A percentile compares a stretch with the other conserved stretches of the same genome.
Conservation (phyloP, 2,888 invertebrate species). For the Calameuta filiformis region DNA sequence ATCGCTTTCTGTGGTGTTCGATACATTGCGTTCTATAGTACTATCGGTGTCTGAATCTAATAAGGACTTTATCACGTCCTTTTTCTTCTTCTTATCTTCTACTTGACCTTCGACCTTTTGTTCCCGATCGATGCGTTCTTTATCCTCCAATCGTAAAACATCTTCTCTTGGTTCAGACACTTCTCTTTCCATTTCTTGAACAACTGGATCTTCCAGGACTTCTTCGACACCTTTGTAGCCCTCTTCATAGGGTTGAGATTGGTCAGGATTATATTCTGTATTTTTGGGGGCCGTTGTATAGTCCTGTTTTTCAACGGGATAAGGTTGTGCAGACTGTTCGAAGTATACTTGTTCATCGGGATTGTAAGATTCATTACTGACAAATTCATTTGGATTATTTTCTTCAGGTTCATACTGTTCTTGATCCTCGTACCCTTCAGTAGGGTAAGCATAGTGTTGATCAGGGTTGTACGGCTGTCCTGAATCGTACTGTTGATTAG, state of each 20-base stretch:
- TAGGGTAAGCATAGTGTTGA: constrained; percentile 21
- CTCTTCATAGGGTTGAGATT: neutral
- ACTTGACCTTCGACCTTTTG: neutral
- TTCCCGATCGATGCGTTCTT: neutral
- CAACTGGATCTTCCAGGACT: neutral
- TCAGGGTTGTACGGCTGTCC: constrained; percentile 24
- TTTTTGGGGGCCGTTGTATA: neutral
- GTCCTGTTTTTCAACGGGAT: neutral
- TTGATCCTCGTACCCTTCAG: constrained; percentile 9
- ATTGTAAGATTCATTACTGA: constrained; percentile 9
- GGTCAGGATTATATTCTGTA: neutral
- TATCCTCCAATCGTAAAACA: neutral
- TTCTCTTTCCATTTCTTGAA: neutral
- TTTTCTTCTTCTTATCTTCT: constrained; percentile 39
- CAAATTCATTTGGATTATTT: neutral
- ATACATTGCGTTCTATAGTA: constrained; percentile 56
- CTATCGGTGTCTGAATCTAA: constrained; percentile 61
- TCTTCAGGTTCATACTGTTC: constrained; percentile 12
- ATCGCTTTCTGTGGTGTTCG: constrained; percentile 59
- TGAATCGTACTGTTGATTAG: constrained; percentile 18
- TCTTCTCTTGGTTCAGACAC: neutral
- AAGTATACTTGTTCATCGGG: neutral
- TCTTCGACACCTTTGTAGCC: neutral
- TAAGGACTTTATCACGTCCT: constrained; percentile 49
- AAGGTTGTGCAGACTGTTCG: neutral